Evolutionary conservation across 92 coral and sea anemone species (phyloP).

Genomic region (Meandrina meandrites): DNA sequence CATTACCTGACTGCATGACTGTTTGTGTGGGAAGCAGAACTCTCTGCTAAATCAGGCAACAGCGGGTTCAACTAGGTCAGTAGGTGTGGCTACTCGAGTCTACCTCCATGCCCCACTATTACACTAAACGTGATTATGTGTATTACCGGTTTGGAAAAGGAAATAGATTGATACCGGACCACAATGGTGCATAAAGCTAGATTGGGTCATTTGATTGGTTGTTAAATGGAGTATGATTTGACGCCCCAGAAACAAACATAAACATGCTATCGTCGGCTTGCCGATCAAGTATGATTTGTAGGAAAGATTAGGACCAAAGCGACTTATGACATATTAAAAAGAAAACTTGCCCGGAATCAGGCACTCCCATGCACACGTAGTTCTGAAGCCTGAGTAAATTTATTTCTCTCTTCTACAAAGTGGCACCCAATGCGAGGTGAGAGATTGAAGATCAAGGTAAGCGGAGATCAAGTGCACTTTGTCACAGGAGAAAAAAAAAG

Average conservation of each 20-base stretch:
- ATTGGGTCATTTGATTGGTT: constrained; percentile 15
- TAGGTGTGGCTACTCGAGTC: background rate
- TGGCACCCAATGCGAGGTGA: background rate
- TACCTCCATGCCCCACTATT: background rate
- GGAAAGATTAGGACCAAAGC: constrained; percentile 25
- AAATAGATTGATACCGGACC: constrained; percentile 1
- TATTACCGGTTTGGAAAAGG: constrained; percentile 9
- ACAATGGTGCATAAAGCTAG: background rate
- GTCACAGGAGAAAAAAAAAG: background rate
- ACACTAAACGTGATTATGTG: background rate
- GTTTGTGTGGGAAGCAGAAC: background rate
- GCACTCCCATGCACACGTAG: background rate
- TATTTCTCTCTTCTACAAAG: background rate
- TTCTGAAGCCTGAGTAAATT: background rate
- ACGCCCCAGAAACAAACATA: constrained; percentile 4
- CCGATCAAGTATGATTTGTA: background rate
- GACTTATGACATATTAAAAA: constrained; percentile 5
- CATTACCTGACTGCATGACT: background rate
- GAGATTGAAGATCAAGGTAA: background rate
- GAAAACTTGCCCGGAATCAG: background rate
- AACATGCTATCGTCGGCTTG: background rate
- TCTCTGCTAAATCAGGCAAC: constrained; percentile 3
- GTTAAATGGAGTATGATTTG: background rate
- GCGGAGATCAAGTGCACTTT: background rate
- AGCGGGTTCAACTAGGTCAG: background rate